phyloP scores from a whole-genome alignment of 1,140 invertebrate genomes.

The Dendrolimus kikuchii region DNA sequence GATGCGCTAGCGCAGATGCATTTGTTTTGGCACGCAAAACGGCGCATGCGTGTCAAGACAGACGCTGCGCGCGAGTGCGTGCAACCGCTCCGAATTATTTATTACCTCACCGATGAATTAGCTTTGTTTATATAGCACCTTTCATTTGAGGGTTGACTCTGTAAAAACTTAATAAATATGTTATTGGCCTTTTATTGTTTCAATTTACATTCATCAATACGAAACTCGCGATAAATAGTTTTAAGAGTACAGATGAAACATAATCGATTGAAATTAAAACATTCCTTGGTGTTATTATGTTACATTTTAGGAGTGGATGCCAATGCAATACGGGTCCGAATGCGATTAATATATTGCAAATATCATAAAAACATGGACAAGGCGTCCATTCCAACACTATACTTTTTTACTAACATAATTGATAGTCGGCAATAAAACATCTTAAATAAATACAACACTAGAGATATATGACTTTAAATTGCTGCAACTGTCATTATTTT shows the following conservation, averaged over 20 bases:
- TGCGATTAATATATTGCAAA: no score
- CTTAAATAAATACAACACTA: no score
- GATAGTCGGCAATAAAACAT: no score
- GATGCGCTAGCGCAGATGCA: conserved; percentile 10
- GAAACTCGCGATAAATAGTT: not conserved
- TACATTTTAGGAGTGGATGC: not conserved
- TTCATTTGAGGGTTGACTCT: conserved; percentile 40
- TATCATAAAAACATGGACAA: no score
- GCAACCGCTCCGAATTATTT: conserved; percentile 51
- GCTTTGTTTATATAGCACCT: conserved; percentile 62
- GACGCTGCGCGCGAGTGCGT: conserved; percentile 56
- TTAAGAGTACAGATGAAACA: no score
- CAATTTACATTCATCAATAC: conserved; percentile 18
- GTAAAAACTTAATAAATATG: conserved; percentile 56
- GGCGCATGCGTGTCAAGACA: conserved; percentile 52
- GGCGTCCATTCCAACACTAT: no score
- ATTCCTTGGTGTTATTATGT: not conserved
- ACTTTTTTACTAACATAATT: no score
- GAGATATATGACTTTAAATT: no score
- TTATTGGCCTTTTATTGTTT: conserved; percentile 29
- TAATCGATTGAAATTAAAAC: conserved; percentile 1
- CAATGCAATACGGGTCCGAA: not conserved
- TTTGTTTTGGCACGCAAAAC: conserved; percentile 48
- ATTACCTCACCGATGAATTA: conserved; percentile 53
- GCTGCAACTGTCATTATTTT: no score